Percentiles rank a stretch among this genome's conserved stretches.
These are phyloP conservation scores for Acipenser transmontanus DNA, from an alignment of 2,797 vertebrate genomes.

Conservation along the genomic window DNA sequence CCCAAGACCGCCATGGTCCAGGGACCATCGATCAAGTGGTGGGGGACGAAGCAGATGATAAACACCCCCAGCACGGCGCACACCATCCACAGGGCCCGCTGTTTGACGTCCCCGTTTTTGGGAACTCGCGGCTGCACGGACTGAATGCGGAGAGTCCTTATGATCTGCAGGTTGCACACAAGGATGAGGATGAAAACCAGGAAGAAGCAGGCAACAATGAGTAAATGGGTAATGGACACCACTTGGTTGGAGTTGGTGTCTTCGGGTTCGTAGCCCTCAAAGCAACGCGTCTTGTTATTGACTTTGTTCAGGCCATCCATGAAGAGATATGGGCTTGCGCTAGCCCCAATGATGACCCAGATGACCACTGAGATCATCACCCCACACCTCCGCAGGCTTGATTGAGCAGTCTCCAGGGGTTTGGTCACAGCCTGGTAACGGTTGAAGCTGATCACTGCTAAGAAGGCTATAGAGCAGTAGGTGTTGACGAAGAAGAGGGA, in stretches of 20 bases:
- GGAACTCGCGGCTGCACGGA: conserved; percentile 27
- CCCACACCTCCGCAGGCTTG: conserved; percentile 52
- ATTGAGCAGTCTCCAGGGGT: conserved; percentile 59
- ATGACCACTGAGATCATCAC: conserved; percentile 50
- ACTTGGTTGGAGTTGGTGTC: conserved; percentile 4
- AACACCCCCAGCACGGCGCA: conserved; percentile 59
- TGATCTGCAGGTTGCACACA: conserved; percentile 61
- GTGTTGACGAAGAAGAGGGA: conserved; percentile 68
- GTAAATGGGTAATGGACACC: conserved; percentile 47
- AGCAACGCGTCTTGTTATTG: conserved; percentile 45
- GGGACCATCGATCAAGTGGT: conserved; percentile 59
- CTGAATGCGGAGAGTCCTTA: conserved; percentile 51
- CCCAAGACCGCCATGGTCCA: conserved; percentile 63
- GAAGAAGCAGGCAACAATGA: conserved; percentile 53
- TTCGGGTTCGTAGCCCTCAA: conserved; percentile 44
- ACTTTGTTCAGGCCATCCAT: neutral
- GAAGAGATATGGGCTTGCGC: conserved; percentile 53
- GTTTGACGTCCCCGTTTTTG: conserved; percentile 41
- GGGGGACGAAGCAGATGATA: conserved; percentile 63
- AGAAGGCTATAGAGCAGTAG: conserved; percentile 62
- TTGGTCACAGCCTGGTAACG: conserved; percentile 62
- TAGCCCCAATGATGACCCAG: conserved; percentile 51
- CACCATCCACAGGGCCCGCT: conserved; percentile 62
- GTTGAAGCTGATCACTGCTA: conserved; percentile 66
- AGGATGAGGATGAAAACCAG: neutral